phyloP scores from a whole-genome alignment of 2,113 vertebrate species.

The Calyptomena viridis region DNA sequence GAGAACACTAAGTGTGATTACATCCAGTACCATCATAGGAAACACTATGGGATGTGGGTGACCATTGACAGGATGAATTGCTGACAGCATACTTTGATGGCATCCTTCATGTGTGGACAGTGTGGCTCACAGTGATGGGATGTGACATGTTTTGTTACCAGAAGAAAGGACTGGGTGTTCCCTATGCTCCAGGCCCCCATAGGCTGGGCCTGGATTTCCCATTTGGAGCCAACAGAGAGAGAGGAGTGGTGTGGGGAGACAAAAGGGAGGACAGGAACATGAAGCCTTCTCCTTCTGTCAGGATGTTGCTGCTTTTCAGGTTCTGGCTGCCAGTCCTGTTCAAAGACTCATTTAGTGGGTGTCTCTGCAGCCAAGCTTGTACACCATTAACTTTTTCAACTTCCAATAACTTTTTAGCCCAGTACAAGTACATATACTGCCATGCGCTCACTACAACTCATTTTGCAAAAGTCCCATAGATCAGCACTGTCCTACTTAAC shows the following conservation, averaged over 20 bases:
- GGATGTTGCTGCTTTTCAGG: neutral
- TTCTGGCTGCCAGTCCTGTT: neutral
- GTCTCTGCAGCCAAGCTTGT: neutral
- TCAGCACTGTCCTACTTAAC: neutral
- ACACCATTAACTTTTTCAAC: neutral
- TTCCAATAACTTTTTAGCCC: neutral
- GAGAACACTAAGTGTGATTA: neutral
- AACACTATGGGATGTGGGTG: neutral
- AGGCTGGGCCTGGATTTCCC: neutral
- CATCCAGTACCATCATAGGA: neutral
- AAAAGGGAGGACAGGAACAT: neutral
- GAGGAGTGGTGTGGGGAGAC: neutral
- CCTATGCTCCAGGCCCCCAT: neutral
- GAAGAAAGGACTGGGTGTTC: neutral
- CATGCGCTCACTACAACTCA: neutral
- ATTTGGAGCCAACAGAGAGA: neutral
- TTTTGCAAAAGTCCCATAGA: neutral
- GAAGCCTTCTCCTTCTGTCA: neutral
- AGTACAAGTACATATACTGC: neutral
- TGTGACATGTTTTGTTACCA: neutral
- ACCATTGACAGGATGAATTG: neutral
- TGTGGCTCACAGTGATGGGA: neutral
- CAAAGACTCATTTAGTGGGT: neutral
- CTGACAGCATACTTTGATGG: neutral
- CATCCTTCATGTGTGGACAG: accelerated